These are phyloP conservation scores for Pholis gunnellus DNA, from an alignment of 2,113 vertebrate species.

Conservation along the genomic window DNA sequence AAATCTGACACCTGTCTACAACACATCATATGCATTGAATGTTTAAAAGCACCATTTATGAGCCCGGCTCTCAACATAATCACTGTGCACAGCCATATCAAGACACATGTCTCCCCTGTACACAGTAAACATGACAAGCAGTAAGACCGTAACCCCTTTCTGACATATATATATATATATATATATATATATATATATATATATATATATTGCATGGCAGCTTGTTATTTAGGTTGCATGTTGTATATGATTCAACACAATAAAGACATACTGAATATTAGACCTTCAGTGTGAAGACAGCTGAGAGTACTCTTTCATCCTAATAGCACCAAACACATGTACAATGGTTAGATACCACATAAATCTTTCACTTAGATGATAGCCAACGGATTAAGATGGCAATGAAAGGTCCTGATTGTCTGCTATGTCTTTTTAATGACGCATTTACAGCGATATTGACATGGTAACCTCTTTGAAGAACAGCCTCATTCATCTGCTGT, in stretches of 20 bases:
- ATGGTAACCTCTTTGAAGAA: slow-evolving; percentile 56
- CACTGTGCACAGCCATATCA: not conserved
- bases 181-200: no score
- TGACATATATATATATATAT: not conserved
- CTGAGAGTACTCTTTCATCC: slow-evolving; percentile 3
- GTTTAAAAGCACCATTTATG: slow-evolving; percentile 1
- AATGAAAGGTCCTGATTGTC: slow-evolving; percentile 45
- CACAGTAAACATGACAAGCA: slow-evolving; percentile 10
- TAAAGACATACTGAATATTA: not conserved
- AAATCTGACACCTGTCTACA: slow-evolving; percentile 20
- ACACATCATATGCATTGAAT: not conserved
- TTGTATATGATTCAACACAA: not conserved
- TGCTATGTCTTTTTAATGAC: slow-evolving; percentile 59
- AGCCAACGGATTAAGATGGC: slow-evolving; percentile 48
- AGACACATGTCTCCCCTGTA: not conserved
- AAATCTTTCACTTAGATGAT: slow-evolving; percentile 51
- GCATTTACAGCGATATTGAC: slow-evolving; percentile 57
- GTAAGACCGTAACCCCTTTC: not conserved
- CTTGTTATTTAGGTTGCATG: slow-evolving; percentile 26
- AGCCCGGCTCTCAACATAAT: slow-evolving; percentile 1
- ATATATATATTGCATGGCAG: not conserved
- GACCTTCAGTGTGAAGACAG: not conserved
- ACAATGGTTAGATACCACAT: slow-evolving; percentile 18
- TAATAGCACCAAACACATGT: slow-evolving; percentile 18
- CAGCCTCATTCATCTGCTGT: slow-evolving; percentile 53